Conservation (phyloP, 2,113 vertebrate species). For the Pygoscelis adeliae region DNA sequence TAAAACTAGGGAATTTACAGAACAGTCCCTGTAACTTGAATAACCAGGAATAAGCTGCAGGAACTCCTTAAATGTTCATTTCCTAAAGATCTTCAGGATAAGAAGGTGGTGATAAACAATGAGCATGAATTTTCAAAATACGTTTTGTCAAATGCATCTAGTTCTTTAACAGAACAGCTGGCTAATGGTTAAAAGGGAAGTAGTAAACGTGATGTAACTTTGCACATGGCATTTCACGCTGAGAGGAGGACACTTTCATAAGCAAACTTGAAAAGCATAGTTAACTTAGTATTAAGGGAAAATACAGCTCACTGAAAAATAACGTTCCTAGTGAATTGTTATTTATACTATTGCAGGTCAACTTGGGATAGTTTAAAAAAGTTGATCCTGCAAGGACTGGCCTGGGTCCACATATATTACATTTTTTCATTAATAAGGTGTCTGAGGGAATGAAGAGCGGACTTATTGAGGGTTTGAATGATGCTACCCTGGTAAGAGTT, state of each 20-base stretch:
- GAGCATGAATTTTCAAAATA: neutral
- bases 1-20: neutral
- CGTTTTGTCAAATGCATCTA: rapidly evolving
- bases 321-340: neutral
- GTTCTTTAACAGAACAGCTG: neutral
- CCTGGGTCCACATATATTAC: neutral
- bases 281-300: neutral
- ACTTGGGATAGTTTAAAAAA: neutral
- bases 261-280: neutral
- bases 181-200: neutral
- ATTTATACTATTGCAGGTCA: neutral
- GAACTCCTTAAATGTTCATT: neutral
- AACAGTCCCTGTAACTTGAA: neutral
- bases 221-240: neutral
- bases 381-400: neutral
- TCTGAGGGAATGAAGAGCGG: neutral
- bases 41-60: neutral
- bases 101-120: neutral
- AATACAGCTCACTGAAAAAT: neutral
- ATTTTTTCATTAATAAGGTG: neutral
- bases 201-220: neutral
- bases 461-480: neutral
- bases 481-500: neutral
- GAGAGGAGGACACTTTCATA: neutral
- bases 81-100: neutral